Percentiles rank a stretch among this genome's conserved stretches.
These are phyloP conservation scores for Micrasema minimum DNA, from an alignment of 1,140 invertebrate species.

Conservation along the genomic window DNA sequence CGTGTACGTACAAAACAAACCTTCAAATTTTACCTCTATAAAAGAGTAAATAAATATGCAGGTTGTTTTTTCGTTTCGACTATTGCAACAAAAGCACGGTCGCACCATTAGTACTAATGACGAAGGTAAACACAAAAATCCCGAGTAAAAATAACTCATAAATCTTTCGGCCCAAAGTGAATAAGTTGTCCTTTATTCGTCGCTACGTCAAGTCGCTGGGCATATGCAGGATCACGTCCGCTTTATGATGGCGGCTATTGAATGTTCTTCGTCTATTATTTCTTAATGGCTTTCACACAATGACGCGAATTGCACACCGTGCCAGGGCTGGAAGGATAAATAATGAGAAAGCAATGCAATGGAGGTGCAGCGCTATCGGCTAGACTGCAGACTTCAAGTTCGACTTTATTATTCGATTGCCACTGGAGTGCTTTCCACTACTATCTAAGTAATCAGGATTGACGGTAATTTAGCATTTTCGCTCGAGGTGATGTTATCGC, in stretches of 20 bases:
- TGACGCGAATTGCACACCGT: constrained; percentile 31
- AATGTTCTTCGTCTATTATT: constrained; percentile 44
- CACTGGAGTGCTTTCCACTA: too few relatives aligned
- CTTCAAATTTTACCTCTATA: too few relatives aligned
- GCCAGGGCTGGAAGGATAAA: constrained; percentile 10
- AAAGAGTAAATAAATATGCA: too few relatives aligned
- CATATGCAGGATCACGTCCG: constrained; percentile 47
- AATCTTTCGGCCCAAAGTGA: constrained; percentile 17
- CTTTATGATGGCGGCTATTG: constrained; percentile 45
- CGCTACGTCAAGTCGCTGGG: constrained; percentile 29
- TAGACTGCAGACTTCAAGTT: too few relatives aligned
- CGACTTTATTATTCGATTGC: too few relatives aligned
- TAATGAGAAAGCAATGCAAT: constrained; percentile 29
- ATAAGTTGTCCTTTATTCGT: constrained; percentile 34
- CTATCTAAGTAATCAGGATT: too few relatives aligned
- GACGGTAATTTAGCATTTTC: too few relatives aligned
- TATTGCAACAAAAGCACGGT: not conserved
- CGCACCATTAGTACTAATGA: constrained; percentile 36
- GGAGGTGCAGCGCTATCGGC: not conserved
- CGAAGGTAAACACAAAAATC: constrained; percentile 32
- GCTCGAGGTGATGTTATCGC: too few relatives aligned
- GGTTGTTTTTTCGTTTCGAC: not conserved
- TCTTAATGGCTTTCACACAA: constrained; percentile 47
- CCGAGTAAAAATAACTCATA: constrained; percentile 35
- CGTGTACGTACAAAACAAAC: too few relatives aligned